Conservation (phyloP, 2,888 invertebrate genomes). For the Calameuta pallipes region DNA sequence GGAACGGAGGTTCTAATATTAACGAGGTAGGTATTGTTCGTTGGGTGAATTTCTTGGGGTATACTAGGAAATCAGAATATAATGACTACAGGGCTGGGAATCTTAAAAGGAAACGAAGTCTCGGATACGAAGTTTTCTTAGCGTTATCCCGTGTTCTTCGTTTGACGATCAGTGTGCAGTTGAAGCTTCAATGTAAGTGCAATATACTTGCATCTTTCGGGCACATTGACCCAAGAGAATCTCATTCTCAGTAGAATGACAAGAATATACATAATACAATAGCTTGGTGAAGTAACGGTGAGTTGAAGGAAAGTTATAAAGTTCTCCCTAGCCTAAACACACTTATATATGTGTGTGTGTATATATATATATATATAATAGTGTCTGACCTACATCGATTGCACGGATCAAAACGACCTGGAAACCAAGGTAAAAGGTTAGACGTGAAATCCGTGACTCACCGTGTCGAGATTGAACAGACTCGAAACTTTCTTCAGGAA, state of each 20-base stretch:
- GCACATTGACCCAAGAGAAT: background rate
- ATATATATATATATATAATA: background rate
- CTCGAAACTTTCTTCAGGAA: conserved; percentile 88
- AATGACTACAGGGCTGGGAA: background rate
- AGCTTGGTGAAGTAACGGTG: background rate
- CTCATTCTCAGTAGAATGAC: background rate
- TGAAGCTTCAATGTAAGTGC: background rate
- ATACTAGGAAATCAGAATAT: background rate
- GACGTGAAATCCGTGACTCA: conserved; percentile 68
- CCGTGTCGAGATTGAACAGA: conserved; percentile 87
- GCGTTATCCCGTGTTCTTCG: background rate
- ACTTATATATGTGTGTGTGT: background rate
- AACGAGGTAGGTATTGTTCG: background rate
- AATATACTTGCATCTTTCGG: background rate
- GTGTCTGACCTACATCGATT: background rate
- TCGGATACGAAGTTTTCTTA: background rate
- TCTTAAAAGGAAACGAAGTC: background rate
- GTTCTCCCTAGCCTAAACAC: background rate
- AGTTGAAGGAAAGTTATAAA: background rate
- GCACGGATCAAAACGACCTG: background rate
- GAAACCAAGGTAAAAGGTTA: conserved; percentile 1
- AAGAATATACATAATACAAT: background rate
- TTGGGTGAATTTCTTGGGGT: background rate
- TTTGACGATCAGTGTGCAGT: background rate
- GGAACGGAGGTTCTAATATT: background rate